These are phyloP conservation scores for Phalacrocorax brasilianus DNA, from an alignment of 2,113 vertebrate species.

Conservation along the genomic window DNA sequence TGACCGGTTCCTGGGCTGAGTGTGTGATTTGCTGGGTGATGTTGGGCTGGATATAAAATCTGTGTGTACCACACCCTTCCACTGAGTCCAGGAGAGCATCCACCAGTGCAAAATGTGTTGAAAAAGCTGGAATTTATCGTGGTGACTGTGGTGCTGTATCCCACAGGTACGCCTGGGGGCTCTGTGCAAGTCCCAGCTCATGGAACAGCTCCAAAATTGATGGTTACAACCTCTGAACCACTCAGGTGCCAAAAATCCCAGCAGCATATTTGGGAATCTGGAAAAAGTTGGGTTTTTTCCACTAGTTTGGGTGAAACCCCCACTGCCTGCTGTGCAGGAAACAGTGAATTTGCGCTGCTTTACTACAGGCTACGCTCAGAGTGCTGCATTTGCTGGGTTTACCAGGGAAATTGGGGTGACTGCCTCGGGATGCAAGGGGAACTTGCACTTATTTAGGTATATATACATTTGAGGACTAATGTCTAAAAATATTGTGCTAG, in stretches of 20 bases:
- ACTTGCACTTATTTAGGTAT: background rate
- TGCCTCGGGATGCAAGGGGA: background rate
- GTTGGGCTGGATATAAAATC: background rate
- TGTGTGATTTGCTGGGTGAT: background rate
- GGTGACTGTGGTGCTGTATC: background rate
- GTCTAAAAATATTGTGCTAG: background rate
- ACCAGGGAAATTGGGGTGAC: background rate
- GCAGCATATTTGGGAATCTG: background rate
- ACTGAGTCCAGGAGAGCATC: background rate
- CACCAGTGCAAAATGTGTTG: background rate
- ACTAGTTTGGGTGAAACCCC: background rate
- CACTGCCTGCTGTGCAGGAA: background rate
- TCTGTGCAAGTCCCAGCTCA: background rate
- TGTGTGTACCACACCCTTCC: background rate
- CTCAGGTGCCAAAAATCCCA: background rate
- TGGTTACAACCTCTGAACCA: background rate
- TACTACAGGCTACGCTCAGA: accelerated
- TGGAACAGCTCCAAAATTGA: background rate
- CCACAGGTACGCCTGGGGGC: background rate
- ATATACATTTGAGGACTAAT: background rate
- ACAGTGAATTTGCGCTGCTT: accelerated
- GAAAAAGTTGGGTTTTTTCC: background rate
- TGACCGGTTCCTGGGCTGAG: background rate
- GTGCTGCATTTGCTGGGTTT: background rate
- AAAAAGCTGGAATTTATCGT: background rate